Percentiles rank a stretch among this genome's conserved stretches.
These are phyloP conservation scores for Spodoptera frugiperda DNA, from an alignment of 1,140 invertebrate genomes.

Conservation along the genomic window DNA sequence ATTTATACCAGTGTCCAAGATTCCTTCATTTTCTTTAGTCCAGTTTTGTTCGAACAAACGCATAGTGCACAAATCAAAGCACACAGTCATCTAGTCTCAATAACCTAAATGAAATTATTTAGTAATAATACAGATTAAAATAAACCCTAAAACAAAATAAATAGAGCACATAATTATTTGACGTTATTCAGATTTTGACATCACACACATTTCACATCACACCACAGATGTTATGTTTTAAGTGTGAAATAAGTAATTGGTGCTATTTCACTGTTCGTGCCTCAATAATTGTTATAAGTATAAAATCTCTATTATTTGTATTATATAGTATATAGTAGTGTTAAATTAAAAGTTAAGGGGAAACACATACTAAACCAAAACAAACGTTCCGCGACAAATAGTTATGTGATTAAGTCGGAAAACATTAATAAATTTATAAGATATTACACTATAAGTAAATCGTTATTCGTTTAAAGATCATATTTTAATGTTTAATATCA, in stretches of 20 bases:
- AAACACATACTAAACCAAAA: neutral
- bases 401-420: no score
- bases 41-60: neutral
- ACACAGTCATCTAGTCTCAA: conserved; percentile 2
- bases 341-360: neutral
- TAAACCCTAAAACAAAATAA: no score
- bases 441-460: no score
- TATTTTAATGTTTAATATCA: no score
- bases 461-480: no score
- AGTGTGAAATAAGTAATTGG: conserved; percentile 64
- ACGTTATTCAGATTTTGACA: neutral
- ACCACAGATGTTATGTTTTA: neutral
- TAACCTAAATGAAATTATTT: neutral
- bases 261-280: conserved; percentile 80
- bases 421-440: no score
- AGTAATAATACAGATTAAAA: no score
- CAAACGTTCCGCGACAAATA: no score
- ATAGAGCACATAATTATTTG: conserved; percentile 22
- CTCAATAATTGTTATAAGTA: conserved; percentile 62
- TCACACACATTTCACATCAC: no score
- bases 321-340: conserved; percentile 6
- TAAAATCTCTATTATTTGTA: conserved; percentile 50
- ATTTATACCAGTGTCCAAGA: no score
- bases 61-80: neutral
- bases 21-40: no score